Base-by-base conservation (phyloP, 92 coral and sea anemone genomes). In the Palythoa heliodiscus region DNA sequence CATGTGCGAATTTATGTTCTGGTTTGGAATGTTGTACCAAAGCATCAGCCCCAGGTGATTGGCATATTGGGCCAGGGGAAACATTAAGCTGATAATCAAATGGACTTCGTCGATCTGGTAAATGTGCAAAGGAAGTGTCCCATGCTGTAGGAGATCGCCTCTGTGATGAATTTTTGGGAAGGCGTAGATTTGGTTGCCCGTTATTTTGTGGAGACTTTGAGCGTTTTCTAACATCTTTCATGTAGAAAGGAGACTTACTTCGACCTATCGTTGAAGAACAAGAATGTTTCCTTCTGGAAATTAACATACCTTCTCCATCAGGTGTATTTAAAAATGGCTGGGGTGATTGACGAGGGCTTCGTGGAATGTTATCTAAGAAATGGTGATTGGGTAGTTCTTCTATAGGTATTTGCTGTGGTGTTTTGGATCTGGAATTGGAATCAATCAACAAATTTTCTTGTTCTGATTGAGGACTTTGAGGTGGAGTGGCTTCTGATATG, bases 291-390 rank as follows among this genome's bases (percentile, higher is more conserved):
- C 68, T 75, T 73, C 78, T 47, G 35, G 24, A 22, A 9, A 11
- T 24, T 25, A 35, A 10, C 2, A 16, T 78, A 78, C 20, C 38
- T 78, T 64, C 83, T 39, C 19, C 72, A 11, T 7, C 3, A 12
- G 58, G 3, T 5, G 23, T 8, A 66, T 52, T 20, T 64, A 43
- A 22, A 14, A n/a, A 20, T 13, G 84, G 84, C 20, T n/a, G 74
- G 22, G 84, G 74, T 47, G 48, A 80, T 63, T 35, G 48, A 2
- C 24, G 61, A 64, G 43, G 40, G 58, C 39, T 80, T 70, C 60
- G 66, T 19, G 10, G 29, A 17, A 66, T 22, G 63, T 7, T 40
- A 16, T 5, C 52, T 20, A 63, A 22, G 7, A n/a, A 19, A 24
- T 63, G 1, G 35, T 63, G 69, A 3, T 16, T 29, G 47, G 73